Base-by-base conservation (phyloP, 2,888 invertebrate genomes). In the Opisthograptis luteolata region DNA sequence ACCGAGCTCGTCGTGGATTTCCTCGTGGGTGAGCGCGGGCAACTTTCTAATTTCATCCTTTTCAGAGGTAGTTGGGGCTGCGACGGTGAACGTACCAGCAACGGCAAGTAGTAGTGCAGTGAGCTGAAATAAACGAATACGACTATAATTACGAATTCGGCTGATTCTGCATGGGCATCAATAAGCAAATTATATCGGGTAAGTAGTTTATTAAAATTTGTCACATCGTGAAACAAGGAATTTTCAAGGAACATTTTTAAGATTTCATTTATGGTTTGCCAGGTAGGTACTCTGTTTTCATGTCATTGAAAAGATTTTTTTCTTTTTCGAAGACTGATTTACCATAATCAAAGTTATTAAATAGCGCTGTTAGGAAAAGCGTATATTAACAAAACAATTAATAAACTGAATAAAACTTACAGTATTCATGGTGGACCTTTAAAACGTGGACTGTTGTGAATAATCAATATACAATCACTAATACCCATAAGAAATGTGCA, bases 21-120 rank as follows among this genome's bases (percentile, higher is more conserved):
- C 79, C 41, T 77, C 73, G 37, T 81, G 78, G 20, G 68, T 52
- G 0, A 79, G 50, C 0, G 80, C 78, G 6, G 80, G 77, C 1
- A 73, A 48, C 0, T 40, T 57, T 17, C 66, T 28, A 1, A 48
- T 27, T 3, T 39, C 27, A 0, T 28, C 40, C 13, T 15, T 20
- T 7, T 35, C 32, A 8, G 43, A 8, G 4, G 31, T 28, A 15
- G 46, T 8, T 6, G 61, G 55, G 13, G 58, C 56, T 34, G 58
- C 52, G 12, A 48, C 22, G n/a, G 35, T 31, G 43, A 25, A 50
- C 3, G 61, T 31, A 9, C 39, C 25, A 8, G 45, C 54, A 6
- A 54, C 12, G 5, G 41, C 39, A 9, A 56, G 10, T 13, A 58
- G 31, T 3, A 51, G 1, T 2, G 32, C 8, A 13, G 39, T 40